phyloP scores from a whole-genome alignment of 1,140 invertebrate genomes.

The Amphibalanus amphitrite region DNA sequence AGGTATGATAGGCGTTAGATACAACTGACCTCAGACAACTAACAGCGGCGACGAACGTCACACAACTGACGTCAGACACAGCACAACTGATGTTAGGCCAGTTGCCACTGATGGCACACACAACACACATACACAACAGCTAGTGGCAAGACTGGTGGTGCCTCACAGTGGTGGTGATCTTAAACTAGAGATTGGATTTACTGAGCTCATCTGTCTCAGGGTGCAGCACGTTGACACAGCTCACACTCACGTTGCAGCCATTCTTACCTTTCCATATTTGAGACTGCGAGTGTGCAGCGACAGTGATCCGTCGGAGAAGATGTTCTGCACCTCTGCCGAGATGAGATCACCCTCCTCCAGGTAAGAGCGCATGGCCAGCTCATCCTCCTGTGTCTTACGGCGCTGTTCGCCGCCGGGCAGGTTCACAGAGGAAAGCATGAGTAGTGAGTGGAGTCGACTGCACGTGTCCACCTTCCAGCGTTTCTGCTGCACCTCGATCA shows the following conservation, averaged over 20 bases:
- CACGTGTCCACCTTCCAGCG: conserved; percentile 93
- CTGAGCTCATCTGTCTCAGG: too few species aligned
- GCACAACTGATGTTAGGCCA: too few species aligned
- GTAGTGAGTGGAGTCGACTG: conserved; percentile 67
- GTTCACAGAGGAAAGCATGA: conserved; percentile 86
- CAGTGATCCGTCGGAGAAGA: conserved; percentile 75
- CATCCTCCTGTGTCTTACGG: conserved; percentile 87
- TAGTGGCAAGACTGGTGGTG: too few species aligned
- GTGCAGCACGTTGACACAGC: too few species aligned
- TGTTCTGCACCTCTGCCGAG: conserved; percentile 89
- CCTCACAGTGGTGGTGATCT: too few species aligned
- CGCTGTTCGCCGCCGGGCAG: conserved; percentile 84
- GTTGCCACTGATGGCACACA: too few species aligned
- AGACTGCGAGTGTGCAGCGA: conserved; percentile 88
- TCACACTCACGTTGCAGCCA: neutral
- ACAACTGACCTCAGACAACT: too few species aligned
- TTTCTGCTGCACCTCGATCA: conserved; percentile 76
- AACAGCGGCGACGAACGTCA: too few species aligned
- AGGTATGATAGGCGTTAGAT: too few species aligned
- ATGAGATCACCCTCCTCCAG: conserved; percentile 92
- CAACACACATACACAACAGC: too few species aligned
- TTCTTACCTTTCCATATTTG: conserved; percentile 88
- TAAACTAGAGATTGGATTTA: too few species aligned
- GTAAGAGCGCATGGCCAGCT: conserved; percentile 90
- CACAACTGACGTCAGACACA: too few species aligned